Conservation (phyloP, 1,140 invertebrate genomes). For the Brachionus paranguensis region DNA sequence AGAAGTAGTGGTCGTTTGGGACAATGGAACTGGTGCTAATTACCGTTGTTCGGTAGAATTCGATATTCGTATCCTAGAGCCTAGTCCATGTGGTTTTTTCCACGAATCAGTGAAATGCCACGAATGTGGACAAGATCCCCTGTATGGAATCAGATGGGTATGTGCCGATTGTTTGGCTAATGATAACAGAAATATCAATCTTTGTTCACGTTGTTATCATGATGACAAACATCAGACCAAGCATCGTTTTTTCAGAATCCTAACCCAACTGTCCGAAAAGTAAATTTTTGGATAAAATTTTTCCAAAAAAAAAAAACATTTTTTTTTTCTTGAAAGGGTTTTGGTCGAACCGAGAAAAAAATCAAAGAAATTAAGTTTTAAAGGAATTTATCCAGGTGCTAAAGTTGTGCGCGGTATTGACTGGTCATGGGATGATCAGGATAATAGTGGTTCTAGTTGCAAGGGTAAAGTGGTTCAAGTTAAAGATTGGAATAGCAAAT, state of each 20-base stretch:
- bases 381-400: constrained; percentile 88
- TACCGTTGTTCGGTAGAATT: constrained; percentile 90
- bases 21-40: constrained; percentile 96
- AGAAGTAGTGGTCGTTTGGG: constrained; percentile 97
- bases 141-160: constrained; percentile 94
- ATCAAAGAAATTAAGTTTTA: constrained; percentile 81
- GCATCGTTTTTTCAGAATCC: constrained; percentile 86
- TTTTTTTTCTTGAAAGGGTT: constrained; percentile 56
- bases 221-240: constrained; percentile 88
- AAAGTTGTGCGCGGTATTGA: constrained; percentile 67
- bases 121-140: constrained; percentile 87
- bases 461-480: constrained; percentile 92
- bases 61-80: constrained; percentile 85
- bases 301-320: neutral
- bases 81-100: constrained; percentile 86
- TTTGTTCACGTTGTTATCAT: constrained; percentile 95
- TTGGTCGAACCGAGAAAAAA: constrained; percentile 81
- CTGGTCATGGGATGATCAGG: constrained; percentile 91
- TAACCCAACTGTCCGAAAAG: constrained; percentile 74
- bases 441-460: constrained; percentile 74
- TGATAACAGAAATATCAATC: constrained; percentile 70
- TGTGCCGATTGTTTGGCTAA: constrained; percentile 76
- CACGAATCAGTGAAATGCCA: constrained; percentile 97
- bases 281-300: constrained; percentile 44
- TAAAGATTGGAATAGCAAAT: constrained; percentile 93